Evolutionary conservation across 2,888 invertebrate genomes (phyloP).

Genomic region (Agrotis segetum): DNA sequence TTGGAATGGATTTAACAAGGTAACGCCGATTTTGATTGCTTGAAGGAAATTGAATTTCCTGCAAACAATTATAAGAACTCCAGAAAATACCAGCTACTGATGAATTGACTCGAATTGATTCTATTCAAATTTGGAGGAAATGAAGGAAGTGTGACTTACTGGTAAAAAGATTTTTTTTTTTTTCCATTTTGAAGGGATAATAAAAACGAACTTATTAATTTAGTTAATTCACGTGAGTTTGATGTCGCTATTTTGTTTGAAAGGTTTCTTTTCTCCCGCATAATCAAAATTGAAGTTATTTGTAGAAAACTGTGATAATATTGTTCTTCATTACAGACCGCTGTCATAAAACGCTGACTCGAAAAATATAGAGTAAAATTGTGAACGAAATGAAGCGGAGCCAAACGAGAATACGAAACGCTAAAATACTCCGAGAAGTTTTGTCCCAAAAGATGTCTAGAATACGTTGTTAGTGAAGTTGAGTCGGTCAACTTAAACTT

Average conservation of each 20-base stretch:
- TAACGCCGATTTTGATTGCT: slow-evolving; percentile 58
- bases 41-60: slow-evolving; percentile 59
- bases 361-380: slow-evolving; percentile 1
- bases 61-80: slow-evolving; percentile 57
- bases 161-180: background rate
- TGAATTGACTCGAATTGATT: slow-evolving; percentile 58
- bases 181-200: background rate
- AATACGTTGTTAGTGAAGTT: slow-evolving; percentile 43
- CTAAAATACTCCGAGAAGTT: slow-evolving; percentile 19
- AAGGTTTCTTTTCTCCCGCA: background rate
- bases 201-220: background rate
- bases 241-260: background rate
- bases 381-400: slow-evolving; percentile 24
- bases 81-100: slow-evolving; percentile 49
- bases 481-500: slow-evolving; percentile 37
- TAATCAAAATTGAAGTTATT: background rate
- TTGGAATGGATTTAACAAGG: slow-evolving; percentile 68
- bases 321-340: background rate
- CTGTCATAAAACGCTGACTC: slow-evolving; percentile 5
- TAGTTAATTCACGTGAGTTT: background rate
- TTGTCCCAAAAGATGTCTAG: slow-evolving; percentile 31
- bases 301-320: background rate
- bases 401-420: slow-evolving; percentile 30
- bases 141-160: slow-evolving; percentile 3
- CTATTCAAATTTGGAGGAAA: slow-evolving; percentile 10